Conservation (phyloP, 2,888 invertebrate genomes). For the Malacosoma neustria region DNA sequence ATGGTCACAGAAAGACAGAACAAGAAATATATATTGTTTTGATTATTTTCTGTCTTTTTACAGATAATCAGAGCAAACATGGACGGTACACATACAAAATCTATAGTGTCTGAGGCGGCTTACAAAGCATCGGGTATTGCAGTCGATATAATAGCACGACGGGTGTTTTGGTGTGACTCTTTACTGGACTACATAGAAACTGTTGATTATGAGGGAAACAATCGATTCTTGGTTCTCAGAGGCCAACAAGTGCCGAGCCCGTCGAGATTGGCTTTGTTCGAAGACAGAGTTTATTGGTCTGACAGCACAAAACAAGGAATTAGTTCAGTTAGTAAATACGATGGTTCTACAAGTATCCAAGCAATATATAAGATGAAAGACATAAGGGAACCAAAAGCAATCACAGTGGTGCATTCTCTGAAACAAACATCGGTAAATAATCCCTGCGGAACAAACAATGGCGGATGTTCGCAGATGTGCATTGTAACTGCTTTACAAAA, state of each 20-base stretch:
- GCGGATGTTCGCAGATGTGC: constrained; percentile 95
- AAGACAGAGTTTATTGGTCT: constrained; percentile 92
- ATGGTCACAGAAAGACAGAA: too few relatives aligned
- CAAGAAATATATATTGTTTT: too few relatives aligned
- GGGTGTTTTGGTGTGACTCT: constrained; percentile 98
- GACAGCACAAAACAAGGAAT: constrained; percentile 93
- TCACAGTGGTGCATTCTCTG: constrained; percentile 86
- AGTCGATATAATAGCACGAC: constrained; percentile 90
- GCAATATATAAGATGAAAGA: constrained; percentile 87
- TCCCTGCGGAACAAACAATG: constrained; percentile 91
- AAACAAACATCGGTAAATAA: constrained; percentile 84
- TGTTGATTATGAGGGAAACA: constrained; percentile 92
- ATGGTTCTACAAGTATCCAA: constrained; percentile 85
- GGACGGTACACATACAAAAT: constrained; percentile 91
- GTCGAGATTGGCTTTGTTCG: constrained; percentile 87
- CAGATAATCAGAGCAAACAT: constrained; percentile 89
- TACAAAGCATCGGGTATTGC: constrained; percentile 95
- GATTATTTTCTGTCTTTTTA: too few relatives aligned
- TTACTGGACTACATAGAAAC: constrained; percentile 96
- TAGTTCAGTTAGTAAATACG: constrained; percentile 90
- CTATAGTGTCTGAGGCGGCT: constrained; percentile 93
- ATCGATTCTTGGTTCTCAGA: constrained; percentile 85
- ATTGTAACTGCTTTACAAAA: constrained; percentile 87
- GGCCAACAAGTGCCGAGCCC: constrained; percentile 92
- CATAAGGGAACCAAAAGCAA: constrained; percentile 87